Base-by-base conservation (phyloP, 2,797 vertebrate species). In the Alca torda region DNA sequence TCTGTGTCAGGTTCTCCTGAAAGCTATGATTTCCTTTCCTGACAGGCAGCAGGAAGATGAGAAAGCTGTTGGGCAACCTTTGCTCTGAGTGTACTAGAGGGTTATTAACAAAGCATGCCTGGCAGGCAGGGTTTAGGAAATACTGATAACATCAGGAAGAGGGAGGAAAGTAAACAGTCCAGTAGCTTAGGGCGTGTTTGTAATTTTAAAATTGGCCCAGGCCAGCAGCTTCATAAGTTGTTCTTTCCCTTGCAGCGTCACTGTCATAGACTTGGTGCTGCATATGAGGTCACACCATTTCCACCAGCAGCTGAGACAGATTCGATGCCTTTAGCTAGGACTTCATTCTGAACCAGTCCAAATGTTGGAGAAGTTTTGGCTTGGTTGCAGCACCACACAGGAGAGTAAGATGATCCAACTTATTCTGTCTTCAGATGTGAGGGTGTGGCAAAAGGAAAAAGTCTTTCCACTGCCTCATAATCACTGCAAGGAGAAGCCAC, bases 11-110 rank as follows among this genome's bases (percentile, higher is more conserved):
- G 78, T 92, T 96, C 94, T 95, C 93, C 95, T 92, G 95, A 97
- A 97, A 97, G 95, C 89, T 97, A 97, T 78, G 95, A 98, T 97
- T 98, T 98, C 98, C 98, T 98, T 93, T 98, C 95, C 93, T 97
- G 98, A 98, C 98, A 98, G 95, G 95, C 93, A 61, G 94, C 98
- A 98, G 98, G 98, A 98, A 98, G 96, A 97, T 94, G 97, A 97
- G 98, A 98, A 98, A 98, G 97, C 98, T 98, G 98, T 95, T 96
- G 87, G 90, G 93, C 97, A 97, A 98, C 98, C 98, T 98, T 98
- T 98, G 98, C 97, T 98, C 98, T 82, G 81, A 89, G 90, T 96
- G 93, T 93, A 85, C 92, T 82, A 73, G 68, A 94, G 90, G 95
- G 87, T 95, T 97, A 97, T 97, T 97, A 97, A 95, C 96, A 97